Conservation (phyloP, 64 coral and sea anemone genomes). For the Pocillopora damicornis region DNA sequence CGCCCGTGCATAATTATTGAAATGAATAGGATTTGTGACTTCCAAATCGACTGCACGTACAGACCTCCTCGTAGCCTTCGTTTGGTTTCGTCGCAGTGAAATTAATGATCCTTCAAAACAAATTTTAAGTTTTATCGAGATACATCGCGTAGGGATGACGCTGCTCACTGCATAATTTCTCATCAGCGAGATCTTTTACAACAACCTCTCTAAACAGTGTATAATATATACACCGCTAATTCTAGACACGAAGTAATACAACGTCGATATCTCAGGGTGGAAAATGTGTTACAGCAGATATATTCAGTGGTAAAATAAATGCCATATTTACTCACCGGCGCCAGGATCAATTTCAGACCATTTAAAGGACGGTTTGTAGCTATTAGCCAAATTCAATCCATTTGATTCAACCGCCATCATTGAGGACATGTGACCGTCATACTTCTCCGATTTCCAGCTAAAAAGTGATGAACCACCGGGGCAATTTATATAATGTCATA, state of each 20-base stretch:
- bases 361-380: conserved; percentile 14
- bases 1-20: too few relatives aligned
- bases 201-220: not conserved
- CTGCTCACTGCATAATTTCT: too few relatives aligned
- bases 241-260: not conserved
- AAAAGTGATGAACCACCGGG: not conserved
- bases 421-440: not conserved
- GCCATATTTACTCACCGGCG: not conserved
- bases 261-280: not conserved
- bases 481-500: too few relatives aligned
- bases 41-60: too few relatives aligned
- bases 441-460: not conserved
- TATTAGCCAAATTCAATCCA: not conserved
- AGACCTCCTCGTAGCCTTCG: too few relatives aligned
- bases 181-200: too few relatives aligned
- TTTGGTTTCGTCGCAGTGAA: too few relatives aligned
- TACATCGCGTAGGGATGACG: too few relatives aligned
- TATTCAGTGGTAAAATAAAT: not conserved
- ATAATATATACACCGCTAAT: not conserved
- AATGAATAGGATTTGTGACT: too few relatives aligned
- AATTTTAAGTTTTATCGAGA: too few relatives aligned
- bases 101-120: too few relatives aligned
- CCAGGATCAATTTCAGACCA: conserved; percentile 30
- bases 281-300: too few relatives aligned
- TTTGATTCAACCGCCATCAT: not conserved